Evolutionary conservation across 2,888 invertebrate genomes (phyloP), one percentile per base, ranked within the genome.

Genomic region (Emmelina monodactyla): DNA sequence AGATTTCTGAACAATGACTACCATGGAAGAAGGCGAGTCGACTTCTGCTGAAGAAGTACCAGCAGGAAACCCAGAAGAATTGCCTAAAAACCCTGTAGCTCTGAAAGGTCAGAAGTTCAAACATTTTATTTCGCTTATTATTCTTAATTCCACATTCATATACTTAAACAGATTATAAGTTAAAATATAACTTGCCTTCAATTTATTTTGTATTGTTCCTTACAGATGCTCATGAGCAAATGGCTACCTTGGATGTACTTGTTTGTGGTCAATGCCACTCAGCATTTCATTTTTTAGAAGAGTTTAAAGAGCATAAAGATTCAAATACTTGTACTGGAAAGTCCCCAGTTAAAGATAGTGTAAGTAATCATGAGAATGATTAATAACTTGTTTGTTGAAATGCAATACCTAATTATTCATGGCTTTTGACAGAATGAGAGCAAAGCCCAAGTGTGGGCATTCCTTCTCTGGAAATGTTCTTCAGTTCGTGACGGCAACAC

Each of bases 391-490:
- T 19, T 9, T 19, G 5, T 9, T 19, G 5, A 19, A 9, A 6
- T 19, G 19, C 19, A 19, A 6, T 19, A 19, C 19, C 9, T 6
- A 6, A 5, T 19, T 19, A 19, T 6, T 5, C 19, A 19, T 19
- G 9, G 35, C 28, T n/a, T 31, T 42, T 41, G 59, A 29, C 65
- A 88, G 84, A 84, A 85, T 59, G 91, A 91, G 62, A 85, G 85
- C 38, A 91, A 91, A 63, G 87, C 91, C 6, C 89, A 91, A 69
- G 88, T 92, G 7, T 92, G 92, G 92, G 92, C 90, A 25, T 92
- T 91, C 56, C 73, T 90, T 3, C 60, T 92, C 28, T 92, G 92
- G 92, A 92, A 92, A 55, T 78, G 78, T 42, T 78, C 78, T 28
- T 76, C 75, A 14, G 67, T 64, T 0, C 51, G 72, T 0, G 79